phyloP scores from a whole-genome alignment of 2,113 vertebrate genomes.

The Chrysochloris asiatica region DNA sequence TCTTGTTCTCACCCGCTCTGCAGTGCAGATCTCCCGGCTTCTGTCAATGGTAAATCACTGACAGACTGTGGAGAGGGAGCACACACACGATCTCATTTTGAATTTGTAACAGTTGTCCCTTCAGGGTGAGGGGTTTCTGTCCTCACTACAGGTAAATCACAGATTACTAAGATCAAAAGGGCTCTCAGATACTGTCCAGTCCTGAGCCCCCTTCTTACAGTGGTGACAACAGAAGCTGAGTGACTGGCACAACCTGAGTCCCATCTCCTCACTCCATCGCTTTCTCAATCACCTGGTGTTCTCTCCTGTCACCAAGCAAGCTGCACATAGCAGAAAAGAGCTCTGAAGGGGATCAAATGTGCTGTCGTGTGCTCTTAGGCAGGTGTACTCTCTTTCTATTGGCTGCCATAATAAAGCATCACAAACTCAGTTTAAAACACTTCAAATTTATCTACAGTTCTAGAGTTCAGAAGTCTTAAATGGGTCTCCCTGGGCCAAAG shows the following conservation, averaged over 20 bases:
- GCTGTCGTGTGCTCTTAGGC: neutral
- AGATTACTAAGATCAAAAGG: neutral
- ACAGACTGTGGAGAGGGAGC: rapidly evolving
- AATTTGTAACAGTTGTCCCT: neutral
- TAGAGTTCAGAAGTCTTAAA: neutral
- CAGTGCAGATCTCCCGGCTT: neutral
- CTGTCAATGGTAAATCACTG: rapidly evolving
- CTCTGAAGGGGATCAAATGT: rapidly evolving
- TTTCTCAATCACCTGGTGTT: neutral
- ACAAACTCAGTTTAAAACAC: neutral
- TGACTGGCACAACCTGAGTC: neutral
- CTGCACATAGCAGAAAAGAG: neutral
- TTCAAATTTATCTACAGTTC: neutral
- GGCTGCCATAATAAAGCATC: neutral
- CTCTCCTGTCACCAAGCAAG: neutral
- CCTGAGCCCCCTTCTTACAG: neutral
- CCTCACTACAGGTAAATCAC: neutral
- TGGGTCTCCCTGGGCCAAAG: neutral
- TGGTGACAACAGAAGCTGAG: neutral
- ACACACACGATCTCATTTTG: rapidly evolving
- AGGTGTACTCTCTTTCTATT: neutral
- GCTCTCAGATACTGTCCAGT: neutral
- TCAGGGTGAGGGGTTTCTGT: rapidly evolving
- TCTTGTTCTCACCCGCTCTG: no score
- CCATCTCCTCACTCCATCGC: neutral